Evolutionary conservation across 2,888 invertebrate genomes (phyloP).

Genomic region (Prenolepis imparis): DNA sequence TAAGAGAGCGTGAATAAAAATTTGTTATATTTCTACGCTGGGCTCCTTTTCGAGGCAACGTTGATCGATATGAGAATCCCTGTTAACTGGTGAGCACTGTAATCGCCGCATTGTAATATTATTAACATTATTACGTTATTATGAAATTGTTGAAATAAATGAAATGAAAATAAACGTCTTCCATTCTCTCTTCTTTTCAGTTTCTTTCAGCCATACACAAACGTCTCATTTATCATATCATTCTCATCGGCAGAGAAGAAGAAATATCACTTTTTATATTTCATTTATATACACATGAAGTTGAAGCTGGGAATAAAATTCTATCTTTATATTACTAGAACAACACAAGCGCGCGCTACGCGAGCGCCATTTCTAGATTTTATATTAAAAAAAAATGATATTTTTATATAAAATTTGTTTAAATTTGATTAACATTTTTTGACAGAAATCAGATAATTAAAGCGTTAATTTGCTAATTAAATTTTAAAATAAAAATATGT

Average conservation of each 20-base stretch:
- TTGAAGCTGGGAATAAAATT: neutral
- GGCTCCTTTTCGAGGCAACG: slow-evolving; percentile 86
- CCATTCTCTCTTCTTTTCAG: slow-evolving; percentile 74
- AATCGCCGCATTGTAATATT: slow-evolving; percentile 86
- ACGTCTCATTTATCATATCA: neutral
- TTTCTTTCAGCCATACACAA: slow-evolving; percentile 47
- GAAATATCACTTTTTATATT: neutral
- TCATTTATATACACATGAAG: neutral
- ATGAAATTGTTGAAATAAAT: slow-evolving; percentile 87
- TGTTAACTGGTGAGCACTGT: slow-evolving; percentile 86
- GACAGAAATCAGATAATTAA: too few species aligned
- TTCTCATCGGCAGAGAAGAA: neutral
- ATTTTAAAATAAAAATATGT: too few species aligned
- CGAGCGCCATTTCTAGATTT: too few species aligned
- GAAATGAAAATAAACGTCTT: slow-evolving; percentile 84
- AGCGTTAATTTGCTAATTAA: too few species aligned
- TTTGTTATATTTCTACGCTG: slow-evolving; percentile 86
- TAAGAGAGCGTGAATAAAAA: slow-evolving; percentile 72
- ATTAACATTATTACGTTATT: slow-evolving; percentile 86
- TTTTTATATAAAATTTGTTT: too few species aligned
- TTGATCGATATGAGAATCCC: slow-evolving; percentile 86
- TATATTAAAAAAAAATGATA: too few species aligned
- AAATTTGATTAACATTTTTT: too few species aligned
- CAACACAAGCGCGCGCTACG: too few species aligned
- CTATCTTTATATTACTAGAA: neutral